Conservation (phyloP, 1,140 invertebrate genomes). For the Euglossa dilemma region DNA sequence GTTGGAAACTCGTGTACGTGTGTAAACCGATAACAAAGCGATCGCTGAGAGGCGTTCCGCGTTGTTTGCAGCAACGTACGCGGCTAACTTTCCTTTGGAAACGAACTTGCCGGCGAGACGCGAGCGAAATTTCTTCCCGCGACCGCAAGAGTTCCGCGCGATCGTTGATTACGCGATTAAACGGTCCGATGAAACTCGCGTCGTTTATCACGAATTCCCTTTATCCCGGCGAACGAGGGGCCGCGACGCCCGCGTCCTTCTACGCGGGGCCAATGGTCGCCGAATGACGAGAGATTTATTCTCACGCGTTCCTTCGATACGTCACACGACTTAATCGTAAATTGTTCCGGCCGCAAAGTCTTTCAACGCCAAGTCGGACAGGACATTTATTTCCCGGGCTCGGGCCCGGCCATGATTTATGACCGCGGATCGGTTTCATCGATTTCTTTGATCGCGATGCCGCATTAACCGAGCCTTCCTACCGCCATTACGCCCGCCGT, state of each 20-base stretch:
- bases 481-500: neutral
- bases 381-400: conserved; percentile 43
- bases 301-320: conserved; percentile 25
- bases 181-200: neutral
- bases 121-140: conserved; percentile 22
- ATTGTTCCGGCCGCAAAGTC: conserved; percentile 37
- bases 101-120: conserved; percentile 35
- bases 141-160: neutral
- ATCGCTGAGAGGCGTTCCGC: conserved; percentile 38
- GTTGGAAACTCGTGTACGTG: conserved; percentile 12
- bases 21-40: conserved; percentile 58
- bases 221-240: conserved; percentile 14
- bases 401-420: conserved; percentile 14
- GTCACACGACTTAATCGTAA: conserved; percentile 49
- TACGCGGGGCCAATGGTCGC: neutral
- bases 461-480: conserved; percentile 26
- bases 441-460: conserved; percentile 16
- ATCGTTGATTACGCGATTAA: conserved; percentile 35
- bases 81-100: conserved; percentile 31
- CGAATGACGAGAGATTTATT: conserved; percentile 39
- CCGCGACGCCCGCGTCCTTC: neutral
- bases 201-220: conserved; percentile 36
- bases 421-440: conserved; percentile 30
- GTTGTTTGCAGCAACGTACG: conserved; percentile 4
- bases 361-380: conserved; percentile 41